phyloP scores from a whole-genome alignment of 1,140 invertebrate species.

The Cyclina sinensis region DNA sequence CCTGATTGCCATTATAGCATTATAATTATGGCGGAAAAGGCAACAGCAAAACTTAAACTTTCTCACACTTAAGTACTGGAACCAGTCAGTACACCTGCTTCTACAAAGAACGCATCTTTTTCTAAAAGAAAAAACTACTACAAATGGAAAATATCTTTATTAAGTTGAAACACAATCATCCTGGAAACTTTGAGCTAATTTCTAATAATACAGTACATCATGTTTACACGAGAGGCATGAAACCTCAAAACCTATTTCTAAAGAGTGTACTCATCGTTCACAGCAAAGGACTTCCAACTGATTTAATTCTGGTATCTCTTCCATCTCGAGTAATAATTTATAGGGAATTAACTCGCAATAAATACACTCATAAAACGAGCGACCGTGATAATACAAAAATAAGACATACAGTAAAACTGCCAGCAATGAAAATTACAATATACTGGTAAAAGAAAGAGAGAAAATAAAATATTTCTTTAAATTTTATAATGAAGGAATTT shows the following conservation, averaged over 20 bases:
- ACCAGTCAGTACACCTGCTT: conserved; percentile 2
- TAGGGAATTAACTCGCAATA: conserved; percentile 34
- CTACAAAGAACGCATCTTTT: no score
- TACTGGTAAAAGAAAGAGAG: not conserved
- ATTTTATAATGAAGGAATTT: no score
- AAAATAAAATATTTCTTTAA: no score
- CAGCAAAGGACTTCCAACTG: conserved; percentile 27
- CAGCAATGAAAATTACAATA: not conserved
- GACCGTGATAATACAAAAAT: conserved; percentile 26
- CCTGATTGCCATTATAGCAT: not conserved
- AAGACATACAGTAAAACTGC: conserved; percentile 10
- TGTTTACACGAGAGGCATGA: conserved; percentile 26
- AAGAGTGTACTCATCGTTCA: not conserved
- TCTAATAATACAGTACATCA: not conserved
- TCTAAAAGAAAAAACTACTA: no score
- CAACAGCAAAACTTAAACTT: not conserved
- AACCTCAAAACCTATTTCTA: conserved; percentile 17
- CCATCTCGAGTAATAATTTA: conserved; percentile 50
- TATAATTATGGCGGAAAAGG: not conserved
- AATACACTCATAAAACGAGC: conserved; percentile 38
- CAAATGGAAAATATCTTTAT: no score
- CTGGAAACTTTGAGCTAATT: not conserved
- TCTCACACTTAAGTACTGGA: not conserved
- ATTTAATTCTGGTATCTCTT: conserved; percentile 47
- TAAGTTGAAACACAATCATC: not conserved